Evolutionary conservation across 2,797 vertebrate species (phyloP).

Genomic region (Acrocephalus scirpaceus): DNA sequence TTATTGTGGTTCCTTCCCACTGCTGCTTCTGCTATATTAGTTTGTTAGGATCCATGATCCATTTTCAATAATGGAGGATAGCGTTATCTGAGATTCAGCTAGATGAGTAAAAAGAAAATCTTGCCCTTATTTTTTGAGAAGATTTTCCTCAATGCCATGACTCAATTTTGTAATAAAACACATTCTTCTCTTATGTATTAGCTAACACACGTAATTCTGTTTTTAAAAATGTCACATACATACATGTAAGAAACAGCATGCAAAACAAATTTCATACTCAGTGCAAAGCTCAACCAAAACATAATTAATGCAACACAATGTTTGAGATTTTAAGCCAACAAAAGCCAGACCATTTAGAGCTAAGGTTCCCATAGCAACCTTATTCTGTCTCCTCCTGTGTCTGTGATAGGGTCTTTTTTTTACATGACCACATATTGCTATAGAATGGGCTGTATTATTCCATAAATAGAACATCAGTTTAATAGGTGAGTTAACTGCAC

Average conservation of each 20-base stretch:
- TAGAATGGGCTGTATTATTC: conserved; percentile 48
- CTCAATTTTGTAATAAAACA: neutral
- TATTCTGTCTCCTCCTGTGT: conserved; percentile 60
- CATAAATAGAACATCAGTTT: conserved; percentile 51
- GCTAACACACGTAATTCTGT: neutral
- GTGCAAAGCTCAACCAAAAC: conserved; percentile 32
- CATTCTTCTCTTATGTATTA: neutral
- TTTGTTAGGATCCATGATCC: neutral
- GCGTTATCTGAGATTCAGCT: neutral
- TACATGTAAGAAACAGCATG: neutral
- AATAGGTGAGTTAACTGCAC: conserved; percentile 30
- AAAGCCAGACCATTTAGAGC: conserved; percentile 62
- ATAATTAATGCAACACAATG: conserved; percentile 44
- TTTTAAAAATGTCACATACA: neutral
- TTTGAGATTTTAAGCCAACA: conserved; percentile 66
- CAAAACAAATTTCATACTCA: conserved; percentile 21
- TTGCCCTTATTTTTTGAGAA: neutral
- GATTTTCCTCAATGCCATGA: neutral
- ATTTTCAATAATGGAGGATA: neutral
- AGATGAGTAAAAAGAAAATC: neutral
- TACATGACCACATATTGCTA: conserved; percentile 57
- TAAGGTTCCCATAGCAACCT: conserved; percentile 67
- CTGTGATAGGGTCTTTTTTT: conserved; percentile 51
- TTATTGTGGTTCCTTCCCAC: neutral
- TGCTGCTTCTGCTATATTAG: neutral